A percentile compares a stretch with the other conserved stretches of the same genome.
Conservation (phyloP, 2,113 vertebrate species). For the Elanoides forficatus region DNA sequence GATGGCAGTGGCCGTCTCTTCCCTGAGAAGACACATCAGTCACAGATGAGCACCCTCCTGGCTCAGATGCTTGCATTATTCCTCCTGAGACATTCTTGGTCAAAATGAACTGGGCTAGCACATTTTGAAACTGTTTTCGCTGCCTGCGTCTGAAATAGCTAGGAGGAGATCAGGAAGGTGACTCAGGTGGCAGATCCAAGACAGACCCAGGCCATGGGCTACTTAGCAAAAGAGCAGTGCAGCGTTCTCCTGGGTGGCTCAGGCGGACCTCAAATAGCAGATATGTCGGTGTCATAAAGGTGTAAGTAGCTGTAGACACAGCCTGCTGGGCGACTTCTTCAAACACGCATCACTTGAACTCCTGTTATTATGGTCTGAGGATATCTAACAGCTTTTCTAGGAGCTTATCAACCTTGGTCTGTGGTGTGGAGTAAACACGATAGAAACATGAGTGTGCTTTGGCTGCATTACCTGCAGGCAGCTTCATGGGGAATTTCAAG, state of each 20-base stretch:
- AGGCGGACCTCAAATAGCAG: background rate
- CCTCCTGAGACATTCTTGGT: background rate
- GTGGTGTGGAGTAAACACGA: background rate
- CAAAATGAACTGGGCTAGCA: background rate
- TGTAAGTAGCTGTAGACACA: background rate
- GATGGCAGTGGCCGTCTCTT: background rate
- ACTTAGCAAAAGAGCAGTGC: accelerated
- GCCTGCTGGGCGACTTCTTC: background rate
- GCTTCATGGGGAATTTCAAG: background rate
- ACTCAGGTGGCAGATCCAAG: background rate
- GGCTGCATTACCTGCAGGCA: background rate
- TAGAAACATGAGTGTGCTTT: background rate
- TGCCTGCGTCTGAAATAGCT: background rate
- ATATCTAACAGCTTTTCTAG: background rate
- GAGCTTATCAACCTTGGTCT: background rate
- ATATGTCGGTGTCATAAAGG: accelerated
- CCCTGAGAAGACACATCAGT: background rate
- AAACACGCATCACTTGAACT: background rate
- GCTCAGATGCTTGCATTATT: background rate
- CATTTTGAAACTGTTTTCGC: background rate
- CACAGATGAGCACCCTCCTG: background rate
- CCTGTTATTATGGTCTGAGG: background rate
- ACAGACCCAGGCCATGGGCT: background rate
- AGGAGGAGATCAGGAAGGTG: background rate
- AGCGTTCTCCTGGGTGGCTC: background rate